These are phyloP conservation scores for Semaprochilodus insignis DNA, from an alignment of 2,797 vertebrate genomes.

Conservation along the genomic window DNA sequence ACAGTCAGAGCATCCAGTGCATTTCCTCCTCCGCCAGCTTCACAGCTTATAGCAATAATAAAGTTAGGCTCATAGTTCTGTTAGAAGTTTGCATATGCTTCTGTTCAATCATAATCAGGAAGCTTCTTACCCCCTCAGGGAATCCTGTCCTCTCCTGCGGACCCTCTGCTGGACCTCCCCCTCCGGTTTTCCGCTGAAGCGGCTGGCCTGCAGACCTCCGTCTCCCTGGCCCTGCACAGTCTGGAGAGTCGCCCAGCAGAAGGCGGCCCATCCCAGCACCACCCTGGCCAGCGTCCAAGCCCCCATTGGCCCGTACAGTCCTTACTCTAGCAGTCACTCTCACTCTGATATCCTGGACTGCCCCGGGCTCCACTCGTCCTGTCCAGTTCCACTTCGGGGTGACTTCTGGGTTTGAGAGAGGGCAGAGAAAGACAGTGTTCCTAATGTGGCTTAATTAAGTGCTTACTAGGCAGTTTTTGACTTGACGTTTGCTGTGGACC, in stretches of 20 bases:
- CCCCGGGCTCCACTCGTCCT: conserved; percentile 39
- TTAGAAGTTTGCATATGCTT: neutral
- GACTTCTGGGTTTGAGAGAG: conserved; percentile 60
- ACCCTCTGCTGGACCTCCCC: conserved; percentile 84
- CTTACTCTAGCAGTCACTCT: conserved; percentile 40
- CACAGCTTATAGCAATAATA: too few relatives aligned
- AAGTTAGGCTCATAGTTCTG: too few relatives aligned
- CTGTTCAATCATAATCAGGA: neutral
- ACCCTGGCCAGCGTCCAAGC: conserved; percentile 79
- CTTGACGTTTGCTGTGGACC: neutral
- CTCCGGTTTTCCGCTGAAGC: conserved; percentile 77
- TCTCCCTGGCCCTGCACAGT: conserved; percentile 73
- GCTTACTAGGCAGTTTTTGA: neutral
- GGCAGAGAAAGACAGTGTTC: conserved; percentile 12
- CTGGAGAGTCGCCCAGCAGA: conserved; percentile 70
- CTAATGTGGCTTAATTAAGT: neutral
- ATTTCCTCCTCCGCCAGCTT: too few relatives aligned
- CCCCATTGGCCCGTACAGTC: conserved; percentile 78
- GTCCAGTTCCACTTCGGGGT: conserved; percentile 68
- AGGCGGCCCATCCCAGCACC: conserved; percentile 84
- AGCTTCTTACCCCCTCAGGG: conserved; percentile 86
- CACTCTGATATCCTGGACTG: conserved; percentile 31
- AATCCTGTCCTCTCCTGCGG: conserved; percentile 89
- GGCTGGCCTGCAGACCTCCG: conserved; percentile 80
- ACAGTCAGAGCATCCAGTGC: neutral